Percentiles rank a stretch among this genome's conserved stretches.
Evolutionary conservation across 2,888 invertebrate genomes (phyloP).

Genomic region (Spisula subtruncata): DNA sequence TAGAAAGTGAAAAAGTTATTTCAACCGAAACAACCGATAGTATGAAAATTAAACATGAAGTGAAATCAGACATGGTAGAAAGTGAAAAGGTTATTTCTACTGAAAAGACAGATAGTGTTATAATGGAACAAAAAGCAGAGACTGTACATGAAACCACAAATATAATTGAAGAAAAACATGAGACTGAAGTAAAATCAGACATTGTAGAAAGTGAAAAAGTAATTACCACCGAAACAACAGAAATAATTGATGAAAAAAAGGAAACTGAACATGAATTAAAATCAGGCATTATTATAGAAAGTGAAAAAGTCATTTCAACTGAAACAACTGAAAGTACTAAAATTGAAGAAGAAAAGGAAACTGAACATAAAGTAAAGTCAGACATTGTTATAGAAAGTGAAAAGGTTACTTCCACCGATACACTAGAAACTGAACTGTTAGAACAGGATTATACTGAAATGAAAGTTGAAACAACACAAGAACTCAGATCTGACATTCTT

Average conservation of each 20-base stretch:
- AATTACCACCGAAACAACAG: too few species aligned
- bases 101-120: too few species aligned
- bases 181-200: too few species aligned
- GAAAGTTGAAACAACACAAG: constrained; percentile 11
- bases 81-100: too few species aligned
- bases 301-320: constrained; percentile 16
- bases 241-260: too few species aligned
- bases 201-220: too few species aligned
- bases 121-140: too few species aligned
- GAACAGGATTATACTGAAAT: constrained; percentile 31
- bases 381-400: constrained; percentile 3
- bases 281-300: not conserved
- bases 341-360: constrained; percentile 18
- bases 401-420: not conserved
- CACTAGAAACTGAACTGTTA: too few species aligned
- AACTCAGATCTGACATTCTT: not conserved
- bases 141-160: too few species aligned
- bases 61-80: too few species aligned
- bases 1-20: constrained; percentile 21
- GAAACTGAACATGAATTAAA: too few species aligned
- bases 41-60: not conserved
- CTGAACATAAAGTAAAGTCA: constrained; percentile 3
- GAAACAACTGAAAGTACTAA: not conserved
- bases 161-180: too few species aligned
- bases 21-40: constrained; percentile 1